A percentile compares a stretch with the other conserved stretches of the same genome.
These are phyloP conservation scores for Trissolcus japonicus DNA, from an alignment of 2,888 invertebrate genomes.

Conservation along the genomic window DNA sequence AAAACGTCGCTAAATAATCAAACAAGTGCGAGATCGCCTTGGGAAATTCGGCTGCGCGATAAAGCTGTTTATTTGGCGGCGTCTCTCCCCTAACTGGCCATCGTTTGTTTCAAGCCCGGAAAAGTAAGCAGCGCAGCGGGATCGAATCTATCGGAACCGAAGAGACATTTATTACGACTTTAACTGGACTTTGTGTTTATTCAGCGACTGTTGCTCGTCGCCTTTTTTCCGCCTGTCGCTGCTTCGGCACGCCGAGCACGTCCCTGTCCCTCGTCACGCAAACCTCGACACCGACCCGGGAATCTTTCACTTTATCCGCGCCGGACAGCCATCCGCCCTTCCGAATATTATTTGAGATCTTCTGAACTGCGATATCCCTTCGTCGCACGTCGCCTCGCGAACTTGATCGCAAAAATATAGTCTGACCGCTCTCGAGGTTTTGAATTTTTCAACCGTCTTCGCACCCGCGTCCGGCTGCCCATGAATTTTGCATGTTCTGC, in stretches of 20 bases:
- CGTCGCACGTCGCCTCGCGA: slow-evolving; percentile 25
- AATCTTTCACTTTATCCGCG: slow-evolving; percentile 75
- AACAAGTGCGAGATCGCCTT: slow-evolving; percentile 47
- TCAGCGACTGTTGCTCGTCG: slow-evolving; percentile 73
- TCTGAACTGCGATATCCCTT: slow-evolving; percentile 58
- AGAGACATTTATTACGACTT: slow-evolving; percentile 75
- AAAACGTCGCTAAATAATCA: slow-evolving; percentile 43
- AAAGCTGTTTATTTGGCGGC: slow-evolving; percentile 71
- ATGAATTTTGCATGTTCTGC: slow-evolving; percentile 56
- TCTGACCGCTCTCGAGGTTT: slow-evolving; percentile 55
- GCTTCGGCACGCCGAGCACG: slow-evolving; percentile 68
- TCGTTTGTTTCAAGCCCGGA: slow-evolving; percentile 67
- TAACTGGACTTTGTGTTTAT: slow-evolving; percentile 76
- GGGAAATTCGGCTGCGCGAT: slow-evolving; percentile 64
- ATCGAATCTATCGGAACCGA: slow-evolving; percentile 55
- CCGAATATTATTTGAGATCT: slow-evolving; percentile 69
- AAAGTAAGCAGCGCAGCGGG: slow-evolving; percentile 63
- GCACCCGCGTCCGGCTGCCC: slow-evolving; percentile 26
- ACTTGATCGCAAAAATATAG: slow-evolving; percentile 56
- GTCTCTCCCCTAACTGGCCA: slow-evolving; percentile 61
- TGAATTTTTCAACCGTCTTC: slow-evolving; percentile 60
- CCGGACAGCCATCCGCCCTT: slow-evolving; percentile 73
- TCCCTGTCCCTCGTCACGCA: slow-evolving; percentile 70
- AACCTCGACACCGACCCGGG: slow-evolving; percentile 61
- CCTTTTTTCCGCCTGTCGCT: slow-evolving; percentile 34